These are phyloP conservation scores for Trichosurus vulpecula DNA, from an alignment of 2,797 vertebrate genomes.

Conservation along the genomic window DNA sequence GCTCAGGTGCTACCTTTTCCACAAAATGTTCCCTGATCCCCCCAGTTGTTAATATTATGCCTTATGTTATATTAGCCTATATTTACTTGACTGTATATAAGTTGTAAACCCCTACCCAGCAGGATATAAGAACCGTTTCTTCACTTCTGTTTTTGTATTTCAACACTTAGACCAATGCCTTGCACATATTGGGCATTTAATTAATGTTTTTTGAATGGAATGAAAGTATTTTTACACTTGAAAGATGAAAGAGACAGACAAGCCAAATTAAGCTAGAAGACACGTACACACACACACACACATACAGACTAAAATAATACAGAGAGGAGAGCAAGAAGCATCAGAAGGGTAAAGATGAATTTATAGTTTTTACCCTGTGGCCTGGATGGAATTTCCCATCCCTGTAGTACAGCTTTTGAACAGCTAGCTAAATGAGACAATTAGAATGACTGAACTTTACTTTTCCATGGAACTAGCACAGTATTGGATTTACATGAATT, in stretches of 20 bases:
- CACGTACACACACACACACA: too few relatives aligned
- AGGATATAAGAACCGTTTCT: too few relatives aligned
- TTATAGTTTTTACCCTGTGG: background rate
- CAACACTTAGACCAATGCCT: too few relatives aligned
- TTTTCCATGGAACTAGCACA: background rate
- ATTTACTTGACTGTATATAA: too few relatives aligned
- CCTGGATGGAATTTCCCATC: background rate
- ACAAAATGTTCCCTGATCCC: too few relatives aligned
- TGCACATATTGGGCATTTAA: too few relatives aligned
- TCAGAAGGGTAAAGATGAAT: background rate
- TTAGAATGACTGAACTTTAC: background rate
- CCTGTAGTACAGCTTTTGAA: background rate
- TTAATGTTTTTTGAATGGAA: too few relatives aligned
- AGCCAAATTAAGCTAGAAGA: background rate
- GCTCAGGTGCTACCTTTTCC: too few relatives aligned
- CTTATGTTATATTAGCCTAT: too few relatives aligned
- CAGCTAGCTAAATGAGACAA: background rate
- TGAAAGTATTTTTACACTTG: background rate
- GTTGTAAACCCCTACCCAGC: too few relatives aligned
- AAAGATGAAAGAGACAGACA: background rate
- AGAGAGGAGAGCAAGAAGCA: background rate
- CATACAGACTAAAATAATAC: background rate
- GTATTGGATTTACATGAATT: background rate
- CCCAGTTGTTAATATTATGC: too few relatives aligned
- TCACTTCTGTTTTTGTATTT: too few relatives aligned